Base-by-base conservation (phyloP, 2,888 invertebrate species). In the Sipha maydis region DNA sequence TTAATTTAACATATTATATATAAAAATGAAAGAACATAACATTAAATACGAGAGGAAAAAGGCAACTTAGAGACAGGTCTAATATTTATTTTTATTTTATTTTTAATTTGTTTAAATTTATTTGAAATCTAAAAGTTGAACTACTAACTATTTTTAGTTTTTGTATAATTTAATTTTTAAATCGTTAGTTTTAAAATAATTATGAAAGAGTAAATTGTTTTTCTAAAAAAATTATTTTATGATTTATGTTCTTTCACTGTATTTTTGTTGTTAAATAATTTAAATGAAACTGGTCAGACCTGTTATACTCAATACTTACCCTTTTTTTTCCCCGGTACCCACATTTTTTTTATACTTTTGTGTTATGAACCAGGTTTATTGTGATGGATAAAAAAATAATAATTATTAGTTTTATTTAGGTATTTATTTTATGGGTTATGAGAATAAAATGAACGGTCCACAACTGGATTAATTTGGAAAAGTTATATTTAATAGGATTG, bases 221-320 rank as follows among this genome's bases (percentile, higher is more conserved):
- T 48, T 48, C 69, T 14, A 56, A 61, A 61, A 56, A 28, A n/a
- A 28, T 77, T 31, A 28, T 28, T 11, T 83, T 56, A 56, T 71
- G 48, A 83, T 83, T 83, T 75, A 75, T 38, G 38, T 75, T 75
- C 34, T n/a, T 19, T 28, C 17, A 31, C 5, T 17, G 48, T 48
- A 69, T 85, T 85, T 78, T 85, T 28, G n/a, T 34, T 54, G 34
- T 71, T 85, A 69, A 71, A 67, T 80, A 9, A 80, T 80, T 80
- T 80, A n/a, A 79, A 86, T 80, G 73, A 73, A 73, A 80, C 80
- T 86, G 79, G 79, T 79, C 79, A 78, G 73, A 86, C 86, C 86
- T 79, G 86, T 86, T 86, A 56, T 56, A 17, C 73, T 54, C 79
- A 28, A 86, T 79, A 73, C 61, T n/a, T 38, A 54, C 28, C 31